Base-by-base conservation (phyloP, 2,888 invertebrate species). In the Margaritifera margaritifera region DNA sequence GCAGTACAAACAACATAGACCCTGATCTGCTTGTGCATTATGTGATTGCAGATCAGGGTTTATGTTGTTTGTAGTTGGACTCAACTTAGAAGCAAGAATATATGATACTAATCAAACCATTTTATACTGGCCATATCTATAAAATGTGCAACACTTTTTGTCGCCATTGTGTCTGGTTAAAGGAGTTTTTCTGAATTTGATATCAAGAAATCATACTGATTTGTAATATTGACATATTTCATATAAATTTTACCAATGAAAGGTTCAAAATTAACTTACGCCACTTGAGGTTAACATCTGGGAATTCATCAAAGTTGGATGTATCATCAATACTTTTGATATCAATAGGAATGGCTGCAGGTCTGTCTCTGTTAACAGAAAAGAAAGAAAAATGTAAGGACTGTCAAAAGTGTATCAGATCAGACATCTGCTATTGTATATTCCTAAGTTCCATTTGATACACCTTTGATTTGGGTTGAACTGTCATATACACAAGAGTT, bases 251-350 rank as follows among this genome's bases (percentile, higher is more conserved):
- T 31, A 56, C 11, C 20, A 20, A 19, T 18, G 5, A 20, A 20
- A 55, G 25, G 25, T 59, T 25, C 8, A 25, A 20, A 22, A 22
- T 6, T 25, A 57, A 84, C 96, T 94, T 93, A 98, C 98, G 97
- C 92, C 98, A 97, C 92, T 97, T 96, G 82, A 99, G 93, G 90
- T 99, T 98, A 86, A 98, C 98, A 91, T 99, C 99, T 8, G 99
- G 99, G 92, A 99, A 99, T 87, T 99, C 99, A 91, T 99, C 99
- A 90, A 99, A 99, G 92, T 99, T 99, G 80, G 98, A 98, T 58
- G 99, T 99, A 91, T 99, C 99, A 90, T 99, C 99, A 85, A 99
- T 99, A 80, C 98, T 98, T 90, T 96, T 95, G 71, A 99, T 98
- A 89, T 98, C 97, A 31, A 99, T 97, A 62, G 96, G 94, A 91